Base-by-base conservation (phyloP, 2,113 vertebrate species). In the Acanthochromis polyacanthus region DNA sequence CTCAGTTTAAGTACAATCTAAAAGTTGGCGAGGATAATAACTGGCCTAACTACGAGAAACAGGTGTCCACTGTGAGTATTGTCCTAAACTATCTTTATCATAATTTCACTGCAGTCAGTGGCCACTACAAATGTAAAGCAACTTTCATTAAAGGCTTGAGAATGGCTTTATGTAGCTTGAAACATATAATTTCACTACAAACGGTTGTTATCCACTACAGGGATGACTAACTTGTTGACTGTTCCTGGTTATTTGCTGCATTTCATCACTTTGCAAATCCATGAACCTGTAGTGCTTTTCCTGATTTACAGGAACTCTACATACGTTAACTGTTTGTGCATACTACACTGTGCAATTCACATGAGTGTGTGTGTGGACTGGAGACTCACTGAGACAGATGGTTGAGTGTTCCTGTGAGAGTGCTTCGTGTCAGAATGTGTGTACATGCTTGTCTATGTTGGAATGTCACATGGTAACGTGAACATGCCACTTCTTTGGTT, bases 321-420 rank as follows among this genome's bases (percentile, higher is more conserved):
- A 52, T 4, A 65, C 52, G 71, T 32, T 40, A 5, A 32, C 5
- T 64, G 5, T 57, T 45, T 45, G 50, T 59, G 58, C 60, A 57
- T 48, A 67, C 62, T 58, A 55, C 30, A 60, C 4, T 68, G 53
- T 75, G 81, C 80, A 83, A 80, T 90, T 91, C 61, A 22, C 83
- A 70, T 15, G 1, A 23, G 45, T 28, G 23, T 79, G 38, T 80
- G 64, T 69, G 68, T 72, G 48, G 28, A 53, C 66, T 84, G 20
- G 57, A 65, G 71, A 82, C 83, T 53, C 58, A 48, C 60, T 87
- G 58, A 61, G 16, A 65, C 53, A 52, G 20, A 53, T 15, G 63
- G 67, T 83, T 28, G 71, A 85, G 67, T 38, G n/a, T 43, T 65
- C 76, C 79, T 81, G 89, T 59, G 80, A 90, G 63, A 56, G 80